These are phyloP conservation scores for Tortricodes alternella DNA, from an alignment of 2,888 invertebrate genomes.

Conservation along the genomic window DNA sequence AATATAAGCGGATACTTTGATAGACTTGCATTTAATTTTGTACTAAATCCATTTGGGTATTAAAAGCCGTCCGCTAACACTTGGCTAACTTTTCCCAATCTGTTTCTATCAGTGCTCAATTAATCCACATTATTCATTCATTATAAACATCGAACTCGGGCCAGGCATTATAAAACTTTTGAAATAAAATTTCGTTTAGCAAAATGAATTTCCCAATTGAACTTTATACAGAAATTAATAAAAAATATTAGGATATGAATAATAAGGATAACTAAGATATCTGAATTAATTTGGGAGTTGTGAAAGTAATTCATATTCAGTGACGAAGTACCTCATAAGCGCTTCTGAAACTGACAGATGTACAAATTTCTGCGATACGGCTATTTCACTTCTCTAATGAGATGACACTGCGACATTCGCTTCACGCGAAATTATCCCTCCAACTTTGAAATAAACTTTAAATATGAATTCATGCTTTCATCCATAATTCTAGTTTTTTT, in stretches of 20 bases:
- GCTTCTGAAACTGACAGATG: too few species aligned
- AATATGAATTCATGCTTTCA: too few species aligned
- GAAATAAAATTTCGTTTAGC: conserved; percentile 1
- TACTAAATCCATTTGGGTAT: conserved; percentile 5
- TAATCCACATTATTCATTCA: conserved; percentile 15
- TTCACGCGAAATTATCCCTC: too few species aligned
- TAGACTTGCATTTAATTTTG: neutral
- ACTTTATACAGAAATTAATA: neutral
- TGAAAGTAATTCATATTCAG: too few species aligned
- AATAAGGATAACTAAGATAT: too few species aligned
- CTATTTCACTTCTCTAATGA: too few species aligned
- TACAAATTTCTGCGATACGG: too few species aligned
- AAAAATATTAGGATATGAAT: neutral
- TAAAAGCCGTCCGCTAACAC: conserved; percentile 2
- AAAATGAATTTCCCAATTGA: neutral
- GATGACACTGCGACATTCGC: too few species aligned
- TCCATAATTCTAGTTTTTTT: too few species aligned
- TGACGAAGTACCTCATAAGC: too few species aligned
- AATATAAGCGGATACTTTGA: neutral
- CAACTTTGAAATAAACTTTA: too few species aligned
- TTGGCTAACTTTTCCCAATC: conserved; percentile 8
- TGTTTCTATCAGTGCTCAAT: conserved; percentile 15
- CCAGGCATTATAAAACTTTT: conserved; percentile 3
- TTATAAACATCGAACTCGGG: conserved; percentile 3
- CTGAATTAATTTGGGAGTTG: too few species aligned